Evolutionary conservation across 1,140 invertebrate genomes (phyloP).

Genomic region (Bombus fervidus): DNA sequence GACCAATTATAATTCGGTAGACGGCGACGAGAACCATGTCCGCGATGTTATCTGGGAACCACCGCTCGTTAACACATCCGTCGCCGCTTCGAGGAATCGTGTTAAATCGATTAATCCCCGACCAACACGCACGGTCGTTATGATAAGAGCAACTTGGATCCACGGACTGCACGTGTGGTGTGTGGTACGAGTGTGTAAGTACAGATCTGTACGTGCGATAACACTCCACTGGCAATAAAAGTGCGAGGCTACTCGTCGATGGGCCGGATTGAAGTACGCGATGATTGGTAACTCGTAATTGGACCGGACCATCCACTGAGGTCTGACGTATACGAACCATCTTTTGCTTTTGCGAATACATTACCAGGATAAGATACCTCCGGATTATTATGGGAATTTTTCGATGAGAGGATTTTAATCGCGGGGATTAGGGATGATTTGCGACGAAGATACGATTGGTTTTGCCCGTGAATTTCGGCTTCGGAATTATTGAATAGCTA

Average conservation of each 20-base stretch:
- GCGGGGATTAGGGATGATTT: too few species aligned
- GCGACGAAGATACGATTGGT: too few species aligned
- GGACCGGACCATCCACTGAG: background rate
- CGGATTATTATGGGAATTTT: background rate
- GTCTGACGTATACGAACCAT: too few species aligned
- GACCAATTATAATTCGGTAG: slow-evolving; percentile 74
- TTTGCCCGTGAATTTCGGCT: background rate
- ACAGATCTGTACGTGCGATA: slow-evolving; percentile 41
- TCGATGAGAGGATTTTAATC: background rate
- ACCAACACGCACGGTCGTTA: slow-evolving; percentile 50
- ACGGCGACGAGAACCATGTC: slow-evolving; percentile 58
- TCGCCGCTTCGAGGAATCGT: slow-evolving; percentile 50
- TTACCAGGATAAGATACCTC: background rate
- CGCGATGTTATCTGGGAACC: slow-evolving; percentile 57
- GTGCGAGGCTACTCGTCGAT: background rate
- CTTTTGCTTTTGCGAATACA: background rate
- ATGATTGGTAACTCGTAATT: slow-evolving; percentile 46
- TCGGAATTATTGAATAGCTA: background rate
- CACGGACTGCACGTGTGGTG: background rate
- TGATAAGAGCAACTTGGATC: slow-evolving; percentile 31
- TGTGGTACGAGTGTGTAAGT: background rate
- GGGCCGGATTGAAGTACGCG: background rate
- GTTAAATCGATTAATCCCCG: slow-evolving; percentile 65
- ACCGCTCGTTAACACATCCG: slow-evolving; percentile 63
- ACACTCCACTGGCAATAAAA: slow-evolving; percentile 14